These are phyloP conservation scores for Kryptolebias ocellatus DNA, from an alignment of 2,797 vertebrate species.

Conservation along the genomic window DNA sequence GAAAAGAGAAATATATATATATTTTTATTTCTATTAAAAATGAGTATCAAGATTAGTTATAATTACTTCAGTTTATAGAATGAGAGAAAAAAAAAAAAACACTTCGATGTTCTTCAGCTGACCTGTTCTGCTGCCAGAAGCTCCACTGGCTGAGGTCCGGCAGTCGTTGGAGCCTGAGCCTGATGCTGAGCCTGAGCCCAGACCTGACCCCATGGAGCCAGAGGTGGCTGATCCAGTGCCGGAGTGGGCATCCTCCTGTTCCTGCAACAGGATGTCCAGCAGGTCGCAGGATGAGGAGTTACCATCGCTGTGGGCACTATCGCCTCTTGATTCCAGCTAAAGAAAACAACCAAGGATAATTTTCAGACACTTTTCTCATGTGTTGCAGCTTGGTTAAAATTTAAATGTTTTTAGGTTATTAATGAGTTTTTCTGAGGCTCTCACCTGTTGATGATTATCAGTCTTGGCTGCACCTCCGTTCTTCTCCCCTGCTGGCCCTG, in stretches of 20 bases:
- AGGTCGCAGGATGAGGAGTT: conserved; percentile 89
- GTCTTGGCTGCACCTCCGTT: conserved; percentile 31
- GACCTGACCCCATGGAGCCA: conserved; percentile 87
- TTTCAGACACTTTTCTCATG: not conserved
- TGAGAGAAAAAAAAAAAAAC: not conserved
- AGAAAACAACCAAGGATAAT: conserved; percentile 6
- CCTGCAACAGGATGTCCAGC: conserved; percentile 87
- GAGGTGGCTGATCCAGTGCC: conserved; percentile 88
- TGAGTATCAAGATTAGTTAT: too few relatives aligned
- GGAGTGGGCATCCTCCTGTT: conserved; percentile 87
- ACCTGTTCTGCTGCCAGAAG: conserved; percentile 87
- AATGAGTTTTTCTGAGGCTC: conserved; percentile 15
- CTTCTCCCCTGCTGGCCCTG: conserved; percentile 46
- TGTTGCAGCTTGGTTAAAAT: not conserved
- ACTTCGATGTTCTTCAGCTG: conserved; percentile 26
- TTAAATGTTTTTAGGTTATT: not conserved
- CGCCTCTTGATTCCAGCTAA: conserved; percentile 68
- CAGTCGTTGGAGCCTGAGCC: conserved; percentile 85
- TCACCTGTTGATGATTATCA: conserved; percentile 80
- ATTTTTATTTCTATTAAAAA: too few relatives aligned
- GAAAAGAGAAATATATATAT: not conserved
- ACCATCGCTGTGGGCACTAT: conserved; percentile 81
- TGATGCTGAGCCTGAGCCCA: conserved; percentile 83
- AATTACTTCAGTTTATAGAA: too few relatives aligned
- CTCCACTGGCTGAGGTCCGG: conserved; percentile 79